Percentiles rank a stretch among this genome's conserved stretches.
phyloP scores from a whole-genome alignment of 1,140 invertebrate species.

The Eriosoma lanigerum region DNA sequence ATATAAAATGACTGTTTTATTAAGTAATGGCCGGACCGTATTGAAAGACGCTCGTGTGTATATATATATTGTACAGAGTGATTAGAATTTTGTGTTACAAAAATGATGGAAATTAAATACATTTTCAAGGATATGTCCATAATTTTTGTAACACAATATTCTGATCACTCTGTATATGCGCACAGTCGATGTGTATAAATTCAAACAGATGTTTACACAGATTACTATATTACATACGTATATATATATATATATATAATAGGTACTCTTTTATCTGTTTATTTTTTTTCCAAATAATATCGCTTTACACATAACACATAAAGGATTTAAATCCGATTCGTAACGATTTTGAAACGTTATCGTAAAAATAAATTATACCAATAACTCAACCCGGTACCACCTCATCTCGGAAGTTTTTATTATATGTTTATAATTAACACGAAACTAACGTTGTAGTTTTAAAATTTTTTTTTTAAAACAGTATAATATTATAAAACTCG shows the following conservation, averaged over 20 bases:
- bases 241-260: neutral
- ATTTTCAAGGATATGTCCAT: no score
- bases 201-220: constrained; percentile 29
- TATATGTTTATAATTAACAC: neutral
- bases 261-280: constrained; percentile 1
- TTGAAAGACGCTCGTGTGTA: neutral
- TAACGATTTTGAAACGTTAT: constrained; percentile 1
- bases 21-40: constrained; percentile 26
- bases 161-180: no score
- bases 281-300: constrained; percentile 9
- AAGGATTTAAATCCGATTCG: neutral
- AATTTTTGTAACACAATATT: no score
- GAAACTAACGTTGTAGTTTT: neutral
- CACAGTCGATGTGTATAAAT: neutral
- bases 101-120: no score
- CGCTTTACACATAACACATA: neutral
- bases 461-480: no score
- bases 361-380: constrained; percentile 27
- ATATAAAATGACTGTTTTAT: no score
- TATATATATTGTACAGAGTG: neutral
- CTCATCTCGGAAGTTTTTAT: constrained; percentile 1
- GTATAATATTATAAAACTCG: no score
- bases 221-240: neutral
- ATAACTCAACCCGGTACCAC: neutral
- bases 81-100: no score